phyloP scores from a whole-genome alignment of 2,888 invertebrate genomes.

The Eledona agricola region DNA sequence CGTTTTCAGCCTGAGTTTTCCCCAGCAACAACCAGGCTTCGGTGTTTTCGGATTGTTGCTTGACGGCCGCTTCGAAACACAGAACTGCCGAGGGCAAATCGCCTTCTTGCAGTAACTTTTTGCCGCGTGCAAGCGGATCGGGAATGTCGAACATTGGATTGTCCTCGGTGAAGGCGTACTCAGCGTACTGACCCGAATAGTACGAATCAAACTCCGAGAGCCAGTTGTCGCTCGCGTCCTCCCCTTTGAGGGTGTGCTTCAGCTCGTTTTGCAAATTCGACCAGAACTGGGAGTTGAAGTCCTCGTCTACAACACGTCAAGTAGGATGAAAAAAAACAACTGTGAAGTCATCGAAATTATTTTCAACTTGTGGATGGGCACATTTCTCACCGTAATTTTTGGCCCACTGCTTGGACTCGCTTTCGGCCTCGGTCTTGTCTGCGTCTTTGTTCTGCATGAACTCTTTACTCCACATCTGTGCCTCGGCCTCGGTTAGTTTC shows the following conservation, averaged over 20 bases:
- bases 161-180: conserved; percentile 82
- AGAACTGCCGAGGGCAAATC: conserved; percentile 96
- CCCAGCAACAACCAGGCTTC: conserved; percentile 91
- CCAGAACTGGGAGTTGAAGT: conserved; percentile 72
- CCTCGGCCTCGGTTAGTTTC: conserved; percentile 59
- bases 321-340: too few relatives aligned
- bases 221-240: conserved; percentile 75
- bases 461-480: conserved; percentile 63
- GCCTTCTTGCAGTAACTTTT: conserved; percentile 81
- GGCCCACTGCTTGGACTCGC: conserved; percentile 51
- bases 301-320: conserved; percentile 53
- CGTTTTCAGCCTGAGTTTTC: conserved; percentile 96
- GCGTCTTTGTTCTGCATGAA: conserved; percentile 57
- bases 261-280: conserved; percentile 77
- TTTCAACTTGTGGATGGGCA: too few relatives aligned
- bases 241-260: conserved; percentile 65
- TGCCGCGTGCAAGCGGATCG: conserved; percentile 86
- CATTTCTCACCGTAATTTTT: conserved; percentile 39
- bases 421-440: conserved; percentile 25
- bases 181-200: conserved; percentile 69
- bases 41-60: conserved; percentile 78
- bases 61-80: conserved; percentile 95
- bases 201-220: conserved; percentile 72
- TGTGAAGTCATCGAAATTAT: too few relatives aligned
- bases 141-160: conserved; percentile 84